A percentile compares a stretch with the other conserved stretches of the same genome.
Conservation (phyloP, 2,797 vertebrate genomes). For the Hemibagrus guttatus region DNA sequence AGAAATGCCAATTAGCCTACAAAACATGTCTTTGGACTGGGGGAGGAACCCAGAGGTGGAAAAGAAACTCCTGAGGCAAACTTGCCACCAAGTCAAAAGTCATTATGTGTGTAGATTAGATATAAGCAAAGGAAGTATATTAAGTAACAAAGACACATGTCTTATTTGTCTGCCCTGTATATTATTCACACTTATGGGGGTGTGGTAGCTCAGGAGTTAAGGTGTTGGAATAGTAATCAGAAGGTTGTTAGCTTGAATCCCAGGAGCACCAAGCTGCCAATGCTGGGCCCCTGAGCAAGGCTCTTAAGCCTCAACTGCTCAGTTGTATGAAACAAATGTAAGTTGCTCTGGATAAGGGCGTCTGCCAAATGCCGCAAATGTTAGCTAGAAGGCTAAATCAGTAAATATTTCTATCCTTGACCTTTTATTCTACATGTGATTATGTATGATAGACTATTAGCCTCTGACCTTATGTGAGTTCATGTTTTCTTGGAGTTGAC, state of each 20-base stretch:
- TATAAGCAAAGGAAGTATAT: neutral
- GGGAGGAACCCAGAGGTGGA: too few relatives aligned
- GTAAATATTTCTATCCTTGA: neutral
- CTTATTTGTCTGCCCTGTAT: neutral
- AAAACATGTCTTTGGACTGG: too few relatives aligned
- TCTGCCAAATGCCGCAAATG: neutral
- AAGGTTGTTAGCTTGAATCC: too few relatives aligned
- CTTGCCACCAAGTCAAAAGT: neutral
- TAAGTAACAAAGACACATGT: neutral
- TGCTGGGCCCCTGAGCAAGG: too few relatives aligned
- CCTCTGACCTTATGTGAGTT: neutral
- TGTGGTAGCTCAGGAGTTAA: too few relatives aligned
- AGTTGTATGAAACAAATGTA: too few relatives aligned
- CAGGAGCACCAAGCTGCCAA: too few relatives aligned
- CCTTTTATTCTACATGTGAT: neutral
- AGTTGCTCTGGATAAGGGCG: too few relatives aligned
- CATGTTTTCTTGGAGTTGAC: neutral
- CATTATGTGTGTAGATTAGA: neutral
- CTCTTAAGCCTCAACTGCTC: too few relatives aligned
- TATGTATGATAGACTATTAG: neutral
- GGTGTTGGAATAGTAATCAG: too few relatives aligned
- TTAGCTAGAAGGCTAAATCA: neutral
- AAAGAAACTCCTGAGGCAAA: too few relatives aligned
- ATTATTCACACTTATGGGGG: neutral
- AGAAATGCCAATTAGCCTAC: too few relatives aligned